Base-by-base conservation (phyloP, 2,888 invertebrate genomes). In the Pharmacophagus antenor region DNA sequence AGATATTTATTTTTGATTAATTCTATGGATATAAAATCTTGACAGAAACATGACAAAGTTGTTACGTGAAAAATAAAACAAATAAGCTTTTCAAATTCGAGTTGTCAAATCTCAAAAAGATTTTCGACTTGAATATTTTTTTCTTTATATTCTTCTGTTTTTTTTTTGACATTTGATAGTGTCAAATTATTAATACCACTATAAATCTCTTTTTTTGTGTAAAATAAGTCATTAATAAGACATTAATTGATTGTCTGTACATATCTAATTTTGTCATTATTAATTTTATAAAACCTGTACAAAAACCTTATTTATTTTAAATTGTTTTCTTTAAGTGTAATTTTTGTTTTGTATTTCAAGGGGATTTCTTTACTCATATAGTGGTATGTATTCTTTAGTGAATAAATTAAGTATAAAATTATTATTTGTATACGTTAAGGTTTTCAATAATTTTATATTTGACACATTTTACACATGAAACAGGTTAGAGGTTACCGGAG, bases 41-140 rank as follows among this genome's bases (percentile, higher is more conserved):
- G n/a, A n/a, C n/a, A n/a, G n/a, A n/a, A n/a, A n/a, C n/a, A n/a
- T n/a, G n/a, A n/a, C 10, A 31, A 31, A 1, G 2, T 31, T 12
- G 31, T 31, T 31, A 31, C 10, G 10, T 31, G 31, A 31, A 31
- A 31, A 31, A 31, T 12, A 31, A 27, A 7, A 12, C 22, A 17
- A 18, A 17, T 2, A 27, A 53, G 5, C 23, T 46, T 27, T n/a
- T 12, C 44, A 46, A 44, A 44, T 54, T 44, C 44, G 20, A 54
- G 53, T 17, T 27, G 15, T 15, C 15, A 7, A 44, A 23, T 44
- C 15, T 23, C 12, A 44, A 42, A 25, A 54, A 23, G 25, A 53
- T 42, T 10, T 42, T 20, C 10, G 3, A 15, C 15, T 17, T 42
- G 4, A 18, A 42, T 42, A 18, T 12, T 31, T 31, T 31, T 31